Conservation (phyloP, 2,113 vertebrate species). For the Galbula dea region DNA sequence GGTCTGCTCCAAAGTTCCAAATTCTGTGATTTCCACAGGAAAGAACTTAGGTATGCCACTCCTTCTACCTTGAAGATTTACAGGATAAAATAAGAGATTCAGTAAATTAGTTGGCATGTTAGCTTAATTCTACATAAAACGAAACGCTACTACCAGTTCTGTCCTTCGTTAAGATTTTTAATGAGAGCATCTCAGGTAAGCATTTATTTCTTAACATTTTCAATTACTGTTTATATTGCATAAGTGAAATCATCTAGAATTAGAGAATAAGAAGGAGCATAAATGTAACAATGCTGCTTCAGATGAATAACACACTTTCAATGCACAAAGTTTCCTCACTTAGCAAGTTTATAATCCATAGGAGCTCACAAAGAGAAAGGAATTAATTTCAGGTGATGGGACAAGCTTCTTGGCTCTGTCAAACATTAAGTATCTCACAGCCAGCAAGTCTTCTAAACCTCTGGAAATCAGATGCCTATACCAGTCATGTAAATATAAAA, state of each 20-base stretch:
- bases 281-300: neutral
- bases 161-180: neutral
- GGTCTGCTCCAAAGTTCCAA: slow-evolving; percentile 77
- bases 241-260: neutral
- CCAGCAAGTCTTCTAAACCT: neutral
- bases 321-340: accelerated
- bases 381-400: neutral
- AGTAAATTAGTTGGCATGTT: neutral
- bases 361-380: neutral
- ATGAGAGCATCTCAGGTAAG: neutral
- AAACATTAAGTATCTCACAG: neutral
- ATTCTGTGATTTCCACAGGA: slow-evolving; percentile 85
- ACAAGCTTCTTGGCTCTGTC: neutral
- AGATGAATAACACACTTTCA: neutral
- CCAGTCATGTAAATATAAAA: neutral
- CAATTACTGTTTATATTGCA: neutral
- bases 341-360: neutral
- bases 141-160: neutral
- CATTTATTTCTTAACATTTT: neutral
- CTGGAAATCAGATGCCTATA: neutral
- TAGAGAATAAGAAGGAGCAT: neutral
- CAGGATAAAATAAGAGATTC: neutral
- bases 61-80: slow-evolving; percentile 86
- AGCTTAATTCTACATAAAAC: neutral
- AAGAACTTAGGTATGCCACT: slow-evolving; percentile 88